Conservation (phyloP, 2,888 invertebrate species). For the Malacosoma neustria region DNA sequence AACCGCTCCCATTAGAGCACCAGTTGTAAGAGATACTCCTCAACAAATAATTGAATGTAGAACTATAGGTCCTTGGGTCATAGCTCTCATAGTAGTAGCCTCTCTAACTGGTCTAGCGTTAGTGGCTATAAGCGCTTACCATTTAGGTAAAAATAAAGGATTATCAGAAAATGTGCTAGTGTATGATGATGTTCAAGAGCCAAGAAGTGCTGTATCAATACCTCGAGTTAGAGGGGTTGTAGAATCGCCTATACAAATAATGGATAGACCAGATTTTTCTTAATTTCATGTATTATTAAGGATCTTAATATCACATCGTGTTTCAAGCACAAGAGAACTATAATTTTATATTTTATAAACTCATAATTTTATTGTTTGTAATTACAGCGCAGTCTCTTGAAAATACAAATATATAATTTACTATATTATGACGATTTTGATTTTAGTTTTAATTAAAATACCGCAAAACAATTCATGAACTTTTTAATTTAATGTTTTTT, state of each 20-base stretch:
- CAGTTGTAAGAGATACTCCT: background rate
- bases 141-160: constrained; percentile 17
- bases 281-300: constrained; percentile 4
- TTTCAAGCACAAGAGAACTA: too few species aligned
- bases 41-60: background rate
- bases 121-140: constrained; percentile 20
- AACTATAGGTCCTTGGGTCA: constrained; percentile 14
- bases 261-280: background rate
- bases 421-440: too few species aligned
- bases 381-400: too few species aligned
- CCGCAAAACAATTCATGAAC: too few species aligned
- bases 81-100: constrained; percentile 20
- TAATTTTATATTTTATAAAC: too few species aligned
- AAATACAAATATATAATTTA: too few species aligned
- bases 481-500: too few species aligned
- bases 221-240: constrained; percentile 9
- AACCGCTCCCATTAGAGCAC: background rate
- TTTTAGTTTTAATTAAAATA: too few species aligned
- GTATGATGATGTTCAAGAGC: constrained; percentile 13
- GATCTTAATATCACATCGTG: too few species aligned
- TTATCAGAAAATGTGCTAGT: constrained; percentile 2
- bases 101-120: constrained; percentile 14
- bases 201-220: constrained; percentile 15
- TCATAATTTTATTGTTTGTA: too few species aligned
- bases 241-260: constrained; percentile 1